Base-by-base conservation (phyloP, 1,140 invertebrate genomes). In the Leptoteleia sp. region DNA sequence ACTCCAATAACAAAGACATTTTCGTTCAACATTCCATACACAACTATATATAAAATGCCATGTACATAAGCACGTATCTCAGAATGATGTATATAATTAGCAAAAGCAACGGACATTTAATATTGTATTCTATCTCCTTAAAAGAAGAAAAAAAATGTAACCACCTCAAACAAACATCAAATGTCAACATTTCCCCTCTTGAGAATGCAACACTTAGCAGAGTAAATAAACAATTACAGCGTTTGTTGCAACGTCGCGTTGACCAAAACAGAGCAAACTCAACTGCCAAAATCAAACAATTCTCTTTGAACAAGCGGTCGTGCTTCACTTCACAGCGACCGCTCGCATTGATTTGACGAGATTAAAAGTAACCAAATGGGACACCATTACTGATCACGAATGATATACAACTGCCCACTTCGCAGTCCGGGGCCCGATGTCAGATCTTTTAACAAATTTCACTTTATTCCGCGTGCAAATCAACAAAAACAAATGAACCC, bases 301-400 rank as follows among this genome's bases (percentile, higher is more conserved):
- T 19, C 12, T 17, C 1, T n/a, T 11, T 5, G 31, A 12, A 1
- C 33, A 7, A 16, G 1, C 13, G 1, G 19, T 19, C n/a, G 13
- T 29, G 3, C 6, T 22, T n/a, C 1, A 12, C 15, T 40, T 38
- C 16, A 38, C 43, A 5, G 5, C n/a, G 31, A n/a, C 38, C 3
- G 4, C 38, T 40, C 16, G 38, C 38, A 65, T 65, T 33, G 61
- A 64, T 65, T 52, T 8, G 15, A 52, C 33, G 29, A 50, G 13
- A 59, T 59, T 57, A 70, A 70, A 70, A 70, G 43, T 50, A 31
- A 48, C 33, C 15, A 35, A 59, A 57, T 59, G 52, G 43, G 65
- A 70, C 65, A 70, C 65, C 65, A 70, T 70, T 70, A 59, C 52
- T 57, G 42, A 40, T 48, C 35, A 17, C 40, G 8, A 59, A 47